Percentiles rank a stretch among this genome's conserved stretches.
These are phyloP conservation scores for Fratercula arctica DNA, from an alignment of 2,797 vertebrate species.

Conservation along the genomic window DNA sequence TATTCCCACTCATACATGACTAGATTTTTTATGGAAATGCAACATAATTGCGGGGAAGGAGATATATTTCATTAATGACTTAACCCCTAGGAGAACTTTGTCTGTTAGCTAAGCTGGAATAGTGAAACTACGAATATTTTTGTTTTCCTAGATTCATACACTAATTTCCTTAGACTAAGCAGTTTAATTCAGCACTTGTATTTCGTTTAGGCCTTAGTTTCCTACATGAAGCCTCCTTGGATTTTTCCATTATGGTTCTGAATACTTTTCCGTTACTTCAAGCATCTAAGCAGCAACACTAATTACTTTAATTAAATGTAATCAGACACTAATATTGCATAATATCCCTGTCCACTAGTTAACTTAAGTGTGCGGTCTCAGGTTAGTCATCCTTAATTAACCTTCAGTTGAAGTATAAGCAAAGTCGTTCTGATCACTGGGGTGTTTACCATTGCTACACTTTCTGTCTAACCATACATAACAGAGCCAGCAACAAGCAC, in stretches of 20 bases:
- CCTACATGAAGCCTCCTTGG: not conserved
- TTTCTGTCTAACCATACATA: not conserved
- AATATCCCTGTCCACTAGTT: not conserved
- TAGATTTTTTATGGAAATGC: not conserved
- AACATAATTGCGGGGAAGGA: not conserved
- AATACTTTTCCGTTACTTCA: not conserved
- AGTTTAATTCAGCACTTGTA: not conserved
- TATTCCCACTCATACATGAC: not conserved
- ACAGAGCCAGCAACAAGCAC: not conserved
- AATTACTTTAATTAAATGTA: conserved; percentile 29
- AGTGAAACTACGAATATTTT: not conserved
- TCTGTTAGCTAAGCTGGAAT: not conserved
- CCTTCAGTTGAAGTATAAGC: not conserved
- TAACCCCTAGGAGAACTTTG: not conserved
- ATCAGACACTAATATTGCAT: conserved; percentile 6
- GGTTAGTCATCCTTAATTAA: not conserved
- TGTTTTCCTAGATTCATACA: not conserved
- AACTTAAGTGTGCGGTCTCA: not conserved
- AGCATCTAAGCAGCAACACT: not conserved
- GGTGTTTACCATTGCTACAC: not conserved
- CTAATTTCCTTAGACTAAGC: not conserved
- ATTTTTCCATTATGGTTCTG: not conserved
- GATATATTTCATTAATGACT: not conserved
- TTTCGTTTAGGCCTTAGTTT: not conserved
- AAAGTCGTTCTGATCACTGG: not conserved